These are phyloP conservation scores for Hyles vespertilio DNA, from an alignment of 1,140 invertebrate species.

Conservation along the genomic window DNA sequence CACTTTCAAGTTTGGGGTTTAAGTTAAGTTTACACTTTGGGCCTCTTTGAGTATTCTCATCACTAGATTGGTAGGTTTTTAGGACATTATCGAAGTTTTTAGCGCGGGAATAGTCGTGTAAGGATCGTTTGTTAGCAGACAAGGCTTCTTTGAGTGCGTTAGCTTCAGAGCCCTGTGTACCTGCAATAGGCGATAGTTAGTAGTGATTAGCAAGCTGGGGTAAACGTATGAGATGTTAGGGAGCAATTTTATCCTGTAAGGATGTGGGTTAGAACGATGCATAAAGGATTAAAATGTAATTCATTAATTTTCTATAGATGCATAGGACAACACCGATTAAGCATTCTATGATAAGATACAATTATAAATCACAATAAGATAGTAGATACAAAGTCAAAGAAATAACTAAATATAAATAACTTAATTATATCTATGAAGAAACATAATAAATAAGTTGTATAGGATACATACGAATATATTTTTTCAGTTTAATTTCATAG, in stretches of 20 bases:
- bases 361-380: no score
- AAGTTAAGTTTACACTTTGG: conserved; percentile 57
- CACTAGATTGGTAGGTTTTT: conserved; percentile 34
- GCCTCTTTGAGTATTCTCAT: conserved; percentile 17
- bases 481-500: no score
- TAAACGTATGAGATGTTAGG: background rate
- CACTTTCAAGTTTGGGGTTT: conserved; percentile 25
- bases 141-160: conserved; percentile 33
- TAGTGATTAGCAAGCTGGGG: no score
- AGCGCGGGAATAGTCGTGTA: conserved; percentile 47
- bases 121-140: conserved; percentile 39
- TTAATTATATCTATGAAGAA: no score
- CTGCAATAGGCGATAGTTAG: conserved; percentile 14
- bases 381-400: no score
- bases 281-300: no score
- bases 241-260: background rate
- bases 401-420: no score
- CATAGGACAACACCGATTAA: no score
- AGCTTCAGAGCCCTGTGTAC: conserved; percentile 23
- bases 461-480: no score
- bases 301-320: no score
- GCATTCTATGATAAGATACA: no score
- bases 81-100: conserved; percentile 42
- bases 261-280: background rate
- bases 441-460: no score